These are phyloP conservation scores for Muntiacus muntjak DNA, from an alignment of 2,113 vertebrate genomes.

Conservation along the genomic window DNA sequence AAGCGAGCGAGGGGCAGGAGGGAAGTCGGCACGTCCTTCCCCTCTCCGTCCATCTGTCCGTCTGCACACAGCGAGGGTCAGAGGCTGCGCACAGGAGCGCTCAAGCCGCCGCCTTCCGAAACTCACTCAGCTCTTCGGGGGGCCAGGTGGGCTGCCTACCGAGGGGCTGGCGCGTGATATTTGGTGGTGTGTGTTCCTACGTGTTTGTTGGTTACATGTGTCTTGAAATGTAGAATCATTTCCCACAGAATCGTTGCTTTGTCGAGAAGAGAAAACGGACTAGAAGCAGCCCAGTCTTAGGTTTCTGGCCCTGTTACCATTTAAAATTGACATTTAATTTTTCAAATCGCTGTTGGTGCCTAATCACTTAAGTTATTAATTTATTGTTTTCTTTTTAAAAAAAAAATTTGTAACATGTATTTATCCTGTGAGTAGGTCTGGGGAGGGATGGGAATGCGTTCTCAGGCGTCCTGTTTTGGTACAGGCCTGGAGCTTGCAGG, in stretches of 20 bases:
- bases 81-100: background rate
- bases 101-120: background rate
- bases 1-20: background rate
- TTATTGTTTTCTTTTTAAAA: conserved; percentile 88
- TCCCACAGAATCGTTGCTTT: conserved; percentile 16
- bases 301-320: conserved; percentile 69
- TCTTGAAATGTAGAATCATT: conserved; percentile 59
- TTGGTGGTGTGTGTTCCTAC: conserved; percentile 19
- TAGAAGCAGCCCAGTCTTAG: background rate
- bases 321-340: conserved; percentile 82
- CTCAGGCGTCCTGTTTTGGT: conserved; percentile 78
- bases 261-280: conserved; percentile 13
- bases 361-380: conserved; percentile 99
- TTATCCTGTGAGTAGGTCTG: conserved; percentile 80
- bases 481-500: conserved; percentile 77
- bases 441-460: conserved; percentile 54
- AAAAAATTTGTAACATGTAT: conserved; percentile 80
- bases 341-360: conserved; percentile 88
- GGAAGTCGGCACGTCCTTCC: background rate
- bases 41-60: background rate
- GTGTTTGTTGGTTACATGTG: conserved; percentile 31
- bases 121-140: background rate
- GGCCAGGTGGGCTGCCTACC: background rate
- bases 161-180: background rate
- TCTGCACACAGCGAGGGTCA: background rate